Base-by-base conservation (phyloP, 2,797 vertebrate genomes). In the Arnoldichthys spilopterus region DNA sequence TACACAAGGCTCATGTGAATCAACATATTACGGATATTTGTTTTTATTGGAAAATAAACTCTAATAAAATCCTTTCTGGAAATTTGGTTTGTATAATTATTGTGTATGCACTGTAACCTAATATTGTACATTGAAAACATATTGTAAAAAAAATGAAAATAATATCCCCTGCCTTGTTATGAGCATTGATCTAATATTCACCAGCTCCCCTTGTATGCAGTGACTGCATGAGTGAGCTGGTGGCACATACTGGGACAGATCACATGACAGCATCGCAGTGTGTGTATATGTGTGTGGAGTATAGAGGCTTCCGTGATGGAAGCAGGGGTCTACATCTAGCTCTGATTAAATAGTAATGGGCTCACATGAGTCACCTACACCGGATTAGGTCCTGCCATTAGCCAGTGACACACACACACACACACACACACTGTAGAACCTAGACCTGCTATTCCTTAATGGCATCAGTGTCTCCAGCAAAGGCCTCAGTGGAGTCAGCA, bases 281-380 rank as follows among this genome's bases (percentile, higher is more conserved):
- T 72, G 11, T 43, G 40, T 43, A 8, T 43, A 8, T 12, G 11
- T 43, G 9, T 43, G 40, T 43, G 40, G 40, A 43, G 40, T 12
- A 12, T 43, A 43, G 40, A 54, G 63, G 59, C 49, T 64, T 64
- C 56, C 22, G 49, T 62, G 74, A 72, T 40, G 51, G 49, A 28
- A 8, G 79, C 74, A 72, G 74, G 74, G 61, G 67, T 76, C 74
- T 15, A 9, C 73, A 24, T 76, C 47, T 76, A 58, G 56, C 73
- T 76, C 68, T 67, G 67, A 81, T 81, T 72, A 81, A 72, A 63
- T 66, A 30, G 67, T 76, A 76, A 76, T 76, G 49, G 72, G 32
- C 63, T 66, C 49, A 76, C 61, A 76, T n/a, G 7, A 8, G 16
- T 81, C 74, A 76, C 79, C 74, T 72, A 72, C 30, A 66, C 68